Evolutionary conservation across 2,797 vertebrate species (phyloP).

Genomic region (Arvicola amphibius): DNA sequence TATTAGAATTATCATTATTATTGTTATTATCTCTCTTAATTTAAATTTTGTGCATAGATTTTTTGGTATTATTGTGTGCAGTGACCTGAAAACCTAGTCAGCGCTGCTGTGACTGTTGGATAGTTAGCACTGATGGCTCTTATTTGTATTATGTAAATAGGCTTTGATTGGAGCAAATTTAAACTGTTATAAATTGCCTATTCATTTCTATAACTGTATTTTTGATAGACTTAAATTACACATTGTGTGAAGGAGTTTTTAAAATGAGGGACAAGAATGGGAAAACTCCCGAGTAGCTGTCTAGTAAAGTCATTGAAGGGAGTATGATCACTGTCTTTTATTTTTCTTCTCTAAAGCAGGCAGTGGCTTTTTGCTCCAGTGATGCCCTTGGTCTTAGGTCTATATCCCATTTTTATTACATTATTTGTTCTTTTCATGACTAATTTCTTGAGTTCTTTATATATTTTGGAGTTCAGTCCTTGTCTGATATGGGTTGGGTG

Average conservation of each 20-base stretch:
- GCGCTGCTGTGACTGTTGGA: background rate
- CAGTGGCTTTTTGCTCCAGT: background rate
- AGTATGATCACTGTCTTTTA: background rate
- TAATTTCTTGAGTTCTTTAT: too few species aligned
- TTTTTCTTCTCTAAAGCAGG: background rate
- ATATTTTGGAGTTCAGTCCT: too few species aligned
- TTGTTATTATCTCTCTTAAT: background rate
- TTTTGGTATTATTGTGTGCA: background rate
- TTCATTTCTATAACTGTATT: constrained; percentile 67
- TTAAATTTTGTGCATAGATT: background rate
- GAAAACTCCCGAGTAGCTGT: background rate
- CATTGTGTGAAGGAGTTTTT: background rate
- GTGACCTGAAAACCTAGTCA: constrained; percentile 49
- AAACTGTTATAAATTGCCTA: constrained; percentile 25
- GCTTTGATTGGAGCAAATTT: constrained; percentile 61
- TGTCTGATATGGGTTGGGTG: too few species aligned
- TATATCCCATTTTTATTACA: too few species aligned
- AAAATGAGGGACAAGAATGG: background rate
- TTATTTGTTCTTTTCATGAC: too few species aligned
- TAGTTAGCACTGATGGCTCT: constrained; percentile 41
- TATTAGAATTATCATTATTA: background rate
- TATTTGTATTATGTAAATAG: constrained; percentile 70
- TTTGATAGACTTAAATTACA: constrained; percentile 51
- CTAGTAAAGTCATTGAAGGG: background rate
- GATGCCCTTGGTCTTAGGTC: too few species aligned